Percentiles rank a stretch among this genome's conserved stretches.
Conservation (phyloP, 2,113 vertebrate genomes). For the Atrichornis clamosus region DNA sequence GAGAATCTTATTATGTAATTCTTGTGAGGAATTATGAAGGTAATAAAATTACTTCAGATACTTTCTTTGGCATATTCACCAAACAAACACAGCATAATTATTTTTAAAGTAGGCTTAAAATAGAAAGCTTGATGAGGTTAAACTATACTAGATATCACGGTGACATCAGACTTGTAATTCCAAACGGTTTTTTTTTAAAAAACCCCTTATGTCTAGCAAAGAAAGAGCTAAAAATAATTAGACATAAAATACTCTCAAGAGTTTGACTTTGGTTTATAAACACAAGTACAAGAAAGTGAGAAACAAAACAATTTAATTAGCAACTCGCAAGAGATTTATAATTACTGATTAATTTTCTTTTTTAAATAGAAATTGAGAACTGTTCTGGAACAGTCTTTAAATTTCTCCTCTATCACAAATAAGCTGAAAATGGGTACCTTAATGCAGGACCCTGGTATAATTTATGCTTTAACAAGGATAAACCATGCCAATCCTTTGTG, state of each 20-base stretch:
- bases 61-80: conserved; percentile 50
- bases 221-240: conserved; percentile 21
- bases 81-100: neutral
- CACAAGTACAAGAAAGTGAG: neutral
- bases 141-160: neutral
- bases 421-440: neutral
- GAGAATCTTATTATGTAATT: neutral
- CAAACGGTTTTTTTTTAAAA: neutral
- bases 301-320: conserved; percentile 4
- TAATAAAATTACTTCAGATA: neutral
- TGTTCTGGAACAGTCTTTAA: neutral
- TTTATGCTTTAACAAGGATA: neutral
- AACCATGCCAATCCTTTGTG: neutral
- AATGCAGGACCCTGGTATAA: neutral
- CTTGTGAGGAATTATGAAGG: neutral
- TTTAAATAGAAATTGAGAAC: neutral
- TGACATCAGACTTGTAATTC: neutral
- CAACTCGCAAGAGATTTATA: neutral
- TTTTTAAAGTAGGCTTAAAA: conserved; percentile 9
- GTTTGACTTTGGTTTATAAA: conserved; percentile 36
- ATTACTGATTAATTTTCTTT: neutral
- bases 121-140: neutral
- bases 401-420: neutral
- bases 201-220: neutral
- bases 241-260: neutral